These are phyloP conservation scores for Drosophila yooni DNA, from an alignment of 2,888 invertebrate species.

Conservation along the genomic window DNA sequence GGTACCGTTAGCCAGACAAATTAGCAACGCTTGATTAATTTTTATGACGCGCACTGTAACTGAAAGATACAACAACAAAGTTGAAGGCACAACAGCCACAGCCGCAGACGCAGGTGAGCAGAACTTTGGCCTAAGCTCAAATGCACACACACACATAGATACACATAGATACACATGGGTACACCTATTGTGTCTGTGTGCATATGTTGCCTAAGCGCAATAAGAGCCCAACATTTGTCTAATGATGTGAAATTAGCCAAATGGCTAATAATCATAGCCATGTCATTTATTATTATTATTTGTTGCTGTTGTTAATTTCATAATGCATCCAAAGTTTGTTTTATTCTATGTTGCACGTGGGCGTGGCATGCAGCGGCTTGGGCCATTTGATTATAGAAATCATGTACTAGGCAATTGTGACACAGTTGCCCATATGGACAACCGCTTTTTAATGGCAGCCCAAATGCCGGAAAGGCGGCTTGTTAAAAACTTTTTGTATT, in stretches of 20 bases:
- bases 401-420: conserved; percentile 66
- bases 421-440: conserved; percentile 63
- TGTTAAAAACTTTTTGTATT: conserved; percentile 59
- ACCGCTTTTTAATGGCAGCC: conserved; percentile 24
- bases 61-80: conserved; percentile 50
- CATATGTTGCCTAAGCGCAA: conserved; percentile 17
- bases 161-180: background rate
- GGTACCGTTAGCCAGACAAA: conserved; percentile 63
- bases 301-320: conserved; percentile 23
- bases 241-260: conserved; percentile 62
- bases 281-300: conserved; percentile 21
- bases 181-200: background rate
- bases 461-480: conserved; percentile 66
- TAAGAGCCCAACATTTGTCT: conserved; percentile 42
- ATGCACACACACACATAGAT: conserved; percentile 3
- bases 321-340: conserved; percentile 40
- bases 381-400: conserved; percentile 61
- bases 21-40: conserved; percentile 76
- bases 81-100: conserved; percentile 5
- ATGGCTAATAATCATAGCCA: conserved; percentile 52
- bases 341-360: conserved; percentile 31
- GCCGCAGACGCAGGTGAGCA: conserved; percentile 23
- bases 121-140: conserved; percentile 8
- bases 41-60: conserved; percentile 64
- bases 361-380: conserved; percentile 40